Percentiles rank a stretch among this genome's conserved stretches.
These are phyloP conservation scores for Sarotherodon lohbergeri DNA, from an alignment of 2,113 vertebrate species.

Conservation along the genomic window DNA sequence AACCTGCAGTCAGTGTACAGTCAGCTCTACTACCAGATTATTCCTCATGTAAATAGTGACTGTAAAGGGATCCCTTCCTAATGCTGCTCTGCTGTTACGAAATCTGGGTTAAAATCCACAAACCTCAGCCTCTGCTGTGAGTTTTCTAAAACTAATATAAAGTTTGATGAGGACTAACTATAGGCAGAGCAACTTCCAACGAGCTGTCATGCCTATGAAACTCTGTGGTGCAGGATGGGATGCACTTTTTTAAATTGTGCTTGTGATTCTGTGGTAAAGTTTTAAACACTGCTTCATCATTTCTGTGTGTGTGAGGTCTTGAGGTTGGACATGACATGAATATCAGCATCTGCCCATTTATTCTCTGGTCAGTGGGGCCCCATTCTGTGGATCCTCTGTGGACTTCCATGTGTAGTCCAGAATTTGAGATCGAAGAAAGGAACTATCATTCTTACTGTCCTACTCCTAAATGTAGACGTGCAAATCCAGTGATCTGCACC, in stretches of 20 bases:
- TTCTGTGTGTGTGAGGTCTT: background rate
- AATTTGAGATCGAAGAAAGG: background rate
- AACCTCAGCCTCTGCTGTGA: background rate
- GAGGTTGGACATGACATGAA: background rate
- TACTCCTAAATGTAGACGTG: background rate
- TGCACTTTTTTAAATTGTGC: background rate
- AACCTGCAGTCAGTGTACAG: background rate
- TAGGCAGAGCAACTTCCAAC: background rate
- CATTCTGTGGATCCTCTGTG: background rate
- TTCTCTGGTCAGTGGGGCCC: background rate
- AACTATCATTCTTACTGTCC: background rate
- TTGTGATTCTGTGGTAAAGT: background rate
- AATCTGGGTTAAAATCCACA: background rate
- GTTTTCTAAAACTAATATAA: background rate
- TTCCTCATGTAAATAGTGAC: background rate
- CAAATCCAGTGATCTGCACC: background rate
- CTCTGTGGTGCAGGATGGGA: background rate
- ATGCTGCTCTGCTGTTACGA: background rate
- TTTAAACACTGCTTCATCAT: background rate
- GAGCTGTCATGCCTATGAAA: background rate
- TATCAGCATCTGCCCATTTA: background rate
- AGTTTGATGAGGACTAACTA: background rate
- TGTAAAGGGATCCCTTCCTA: background rate
- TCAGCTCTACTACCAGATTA: background rate
- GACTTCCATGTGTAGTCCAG: background rate